Percentiles rank a stretch among this genome's conserved stretches.
Conservation (phyloP, 2,113 vertebrate species). For the Cyprinodon variegatus region DNA sequence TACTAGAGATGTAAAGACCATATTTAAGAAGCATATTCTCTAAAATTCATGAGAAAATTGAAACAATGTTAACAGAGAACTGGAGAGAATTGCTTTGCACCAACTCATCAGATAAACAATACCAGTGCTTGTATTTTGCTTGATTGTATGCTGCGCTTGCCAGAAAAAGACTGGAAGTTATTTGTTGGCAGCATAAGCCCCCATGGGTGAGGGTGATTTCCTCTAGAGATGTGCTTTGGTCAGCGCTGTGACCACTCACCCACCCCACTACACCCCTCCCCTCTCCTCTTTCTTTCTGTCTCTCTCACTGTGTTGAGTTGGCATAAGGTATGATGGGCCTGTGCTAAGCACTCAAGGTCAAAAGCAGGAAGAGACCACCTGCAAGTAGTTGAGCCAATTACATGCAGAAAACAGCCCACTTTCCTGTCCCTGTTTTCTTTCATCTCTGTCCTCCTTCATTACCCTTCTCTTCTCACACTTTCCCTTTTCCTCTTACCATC, state of each 20-base stretch:
- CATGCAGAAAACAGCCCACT: constrained; percentile 29
- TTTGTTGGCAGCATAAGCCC: constrained; percentile 70
- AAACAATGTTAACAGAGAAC: background rate
- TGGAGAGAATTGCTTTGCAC: constrained; percentile 25
- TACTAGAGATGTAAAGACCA: background rate
- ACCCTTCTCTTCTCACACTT: constrained; percentile 6
- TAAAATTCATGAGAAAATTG: background rate
- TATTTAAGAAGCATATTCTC: background rate
- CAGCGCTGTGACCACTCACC: constrained; percentile 63
- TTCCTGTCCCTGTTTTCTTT: constrained; percentile 6
- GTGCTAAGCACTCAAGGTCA: constrained; percentile 69
- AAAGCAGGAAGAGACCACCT: constrained; percentile 43
- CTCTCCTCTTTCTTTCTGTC: constrained; percentile 19
- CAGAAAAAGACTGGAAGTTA: constrained; percentile 61
- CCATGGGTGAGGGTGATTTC: constrained; percentile 50
- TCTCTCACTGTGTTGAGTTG: constrained; percentile 56
- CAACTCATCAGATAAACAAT: constrained; percentile 61
- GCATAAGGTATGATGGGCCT: constrained; percentile 54
- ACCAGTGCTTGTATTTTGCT: constrained; percentile 52
- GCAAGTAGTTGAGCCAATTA: constrained; percentile 34
- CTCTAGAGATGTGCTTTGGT: constrained; percentile 71
- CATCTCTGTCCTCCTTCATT: constrained; percentile 6
- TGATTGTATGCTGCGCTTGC: constrained; percentile 63
- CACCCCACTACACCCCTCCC: constrained; percentile 45
- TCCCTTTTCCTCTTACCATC: constrained; percentile 13